Percentiles rank a stretch among this genome's conserved stretches.
Evolutionary conservation across 2,113 vertebrate genomes (phyloP).

Genomic region (Dipodomys stephensi): DNA sequence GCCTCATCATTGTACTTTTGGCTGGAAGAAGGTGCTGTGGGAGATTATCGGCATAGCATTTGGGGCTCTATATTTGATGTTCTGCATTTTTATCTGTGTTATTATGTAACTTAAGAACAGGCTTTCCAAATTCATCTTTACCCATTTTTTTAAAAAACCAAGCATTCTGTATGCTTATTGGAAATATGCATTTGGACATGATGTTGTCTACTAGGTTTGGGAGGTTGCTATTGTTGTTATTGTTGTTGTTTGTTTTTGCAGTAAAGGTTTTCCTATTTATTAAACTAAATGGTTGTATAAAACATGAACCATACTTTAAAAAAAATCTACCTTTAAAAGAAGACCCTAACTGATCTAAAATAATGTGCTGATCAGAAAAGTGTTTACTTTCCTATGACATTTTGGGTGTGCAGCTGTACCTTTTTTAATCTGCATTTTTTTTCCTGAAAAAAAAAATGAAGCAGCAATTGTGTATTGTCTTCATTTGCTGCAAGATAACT

Average conservation of each 20-base stretch:
- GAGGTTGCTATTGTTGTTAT: too few relatives aligned
- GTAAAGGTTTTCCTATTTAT: constrained; percentile 11
- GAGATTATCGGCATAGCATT: constrained; percentile 83
- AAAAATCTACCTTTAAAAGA: constrained; percentile 39
- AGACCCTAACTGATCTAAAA: constrained; percentile 57
- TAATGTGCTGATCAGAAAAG: constrained; percentile 58
- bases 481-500: constrained; percentile 49
- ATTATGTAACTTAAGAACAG: constrained; percentile 84
- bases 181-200: constrained; percentile 49
- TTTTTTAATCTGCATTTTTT: neutral
- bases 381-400: neutral
- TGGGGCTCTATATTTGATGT: constrained; percentile 71
- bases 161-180: constrained; percentile 61
- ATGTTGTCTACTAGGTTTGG: constrained; percentile 7
- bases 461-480: neutral
- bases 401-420: neutral
- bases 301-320: constrained; percentile 54
- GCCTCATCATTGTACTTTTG: constrained; percentile 66
- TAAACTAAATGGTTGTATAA: constrained; percentile 68
- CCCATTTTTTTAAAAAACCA: constrained; percentile 60
- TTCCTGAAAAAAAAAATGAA: neutral
- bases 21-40: constrained; percentile 71
- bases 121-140: constrained; percentile 77
- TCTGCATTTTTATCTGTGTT: constrained; percentile 85
- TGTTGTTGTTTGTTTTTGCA: neutral